Evolutionary conservation across 2,888 invertebrate genomes (phyloP).

Genomic region (Peribatodes rhomboidaria): DNA sequence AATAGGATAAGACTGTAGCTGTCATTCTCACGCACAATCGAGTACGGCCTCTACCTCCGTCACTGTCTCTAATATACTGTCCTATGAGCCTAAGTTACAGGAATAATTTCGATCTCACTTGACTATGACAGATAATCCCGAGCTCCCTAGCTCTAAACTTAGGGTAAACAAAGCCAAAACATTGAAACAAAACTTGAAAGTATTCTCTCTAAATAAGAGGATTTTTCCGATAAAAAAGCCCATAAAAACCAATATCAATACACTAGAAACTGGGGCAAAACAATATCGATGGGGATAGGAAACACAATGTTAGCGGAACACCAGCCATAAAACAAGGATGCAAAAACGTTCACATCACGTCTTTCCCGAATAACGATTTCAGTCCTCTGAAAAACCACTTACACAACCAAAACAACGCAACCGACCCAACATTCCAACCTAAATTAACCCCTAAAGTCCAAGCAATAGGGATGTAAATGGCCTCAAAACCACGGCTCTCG

Average conservation of each 20-base stretch:
- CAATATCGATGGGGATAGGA: conserved; percentile 17
- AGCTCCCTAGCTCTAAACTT: not conserved
- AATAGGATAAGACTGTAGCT: no score
- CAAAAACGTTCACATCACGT: conserved; percentile 60
- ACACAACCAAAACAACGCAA: conserved; percentile 48
- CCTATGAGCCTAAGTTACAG: no score
- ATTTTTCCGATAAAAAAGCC: not conserved
- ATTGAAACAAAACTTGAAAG: not conserved
- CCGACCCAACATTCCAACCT: conserved; percentile 37
- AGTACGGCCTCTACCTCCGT: no score
- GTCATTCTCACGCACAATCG: no score
- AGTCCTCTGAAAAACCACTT: conserved; percentile 48
- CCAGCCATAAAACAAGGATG: conserved; percentile 55
- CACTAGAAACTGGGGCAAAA: conserved; percentile 19
- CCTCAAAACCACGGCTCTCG: conserved; percentile 50
- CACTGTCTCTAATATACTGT: no score
- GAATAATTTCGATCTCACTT: no score
- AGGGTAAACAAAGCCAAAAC: not conserved
- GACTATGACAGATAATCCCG: no score
- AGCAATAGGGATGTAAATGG: conserved; percentile 59
- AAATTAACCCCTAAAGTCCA: conserved; percentile 54
- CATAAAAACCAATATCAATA: conserved; percentile 7
- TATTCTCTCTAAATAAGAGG: not conserved
- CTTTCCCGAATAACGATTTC: conserved; percentile 67
- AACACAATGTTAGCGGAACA: conserved; percentile 21